These are phyloP conservation scores for Anthrax anthrax DNA, from an alignment of 2,888 invertebrate species.

Conservation along the genomic window DNA sequence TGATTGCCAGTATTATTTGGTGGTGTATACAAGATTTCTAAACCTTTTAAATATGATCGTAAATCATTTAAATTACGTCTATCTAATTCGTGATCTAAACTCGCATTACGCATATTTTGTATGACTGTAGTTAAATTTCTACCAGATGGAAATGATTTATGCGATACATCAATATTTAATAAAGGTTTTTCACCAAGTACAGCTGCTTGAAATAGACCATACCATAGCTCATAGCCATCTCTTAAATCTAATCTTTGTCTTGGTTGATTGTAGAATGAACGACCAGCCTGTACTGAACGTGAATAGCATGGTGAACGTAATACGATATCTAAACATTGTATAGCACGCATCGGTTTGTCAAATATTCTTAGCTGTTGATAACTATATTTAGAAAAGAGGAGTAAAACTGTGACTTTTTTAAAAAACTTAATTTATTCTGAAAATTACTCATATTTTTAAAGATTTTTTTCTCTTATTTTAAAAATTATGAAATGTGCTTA, in stretches of 20 bases:
- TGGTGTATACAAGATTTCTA: slow-evolving; percentile 23
- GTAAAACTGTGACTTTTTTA: too few relatives aligned
- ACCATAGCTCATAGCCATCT: slow-evolving; percentile 79
- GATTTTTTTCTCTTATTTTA: not conserved
- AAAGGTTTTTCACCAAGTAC: slow-evolving; percentile 77
- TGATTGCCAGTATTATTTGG: slow-evolving; percentile 15
- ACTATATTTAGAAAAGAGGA: slow-evolving; percentile 12
- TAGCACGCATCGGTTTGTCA: slow-evolving; percentile 32
- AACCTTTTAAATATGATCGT: slow-evolving; percentile 17
- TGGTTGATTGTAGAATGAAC: slow-evolving; percentile 61
- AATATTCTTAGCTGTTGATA: slow-evolving; percentile 23
- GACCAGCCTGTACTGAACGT: slow-evolving; percentile 25
- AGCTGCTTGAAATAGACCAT: slow-evolving; percentile 85
- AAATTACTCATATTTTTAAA: not conserved
- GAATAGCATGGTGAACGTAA: slow-evolving; percentile 38
- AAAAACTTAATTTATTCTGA: not conserved
- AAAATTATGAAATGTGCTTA: too few relatives aligned
- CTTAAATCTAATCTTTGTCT: slow-evolving; percentile 39
- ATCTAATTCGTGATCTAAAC: not conserved
- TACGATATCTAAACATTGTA: slow-evolving; percentile 52
- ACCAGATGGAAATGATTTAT: slow-evolving; percentile 59
- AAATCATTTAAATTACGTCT: not conserved
- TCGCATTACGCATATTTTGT: not conserved
- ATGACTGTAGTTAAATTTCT: slow-evolving; percentile 27
- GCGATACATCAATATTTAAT: slow-evolving; percentile 81